Conservation (phyloP, 1,140 invertebrate species). For the Xylocopa sonorina region DNA sequence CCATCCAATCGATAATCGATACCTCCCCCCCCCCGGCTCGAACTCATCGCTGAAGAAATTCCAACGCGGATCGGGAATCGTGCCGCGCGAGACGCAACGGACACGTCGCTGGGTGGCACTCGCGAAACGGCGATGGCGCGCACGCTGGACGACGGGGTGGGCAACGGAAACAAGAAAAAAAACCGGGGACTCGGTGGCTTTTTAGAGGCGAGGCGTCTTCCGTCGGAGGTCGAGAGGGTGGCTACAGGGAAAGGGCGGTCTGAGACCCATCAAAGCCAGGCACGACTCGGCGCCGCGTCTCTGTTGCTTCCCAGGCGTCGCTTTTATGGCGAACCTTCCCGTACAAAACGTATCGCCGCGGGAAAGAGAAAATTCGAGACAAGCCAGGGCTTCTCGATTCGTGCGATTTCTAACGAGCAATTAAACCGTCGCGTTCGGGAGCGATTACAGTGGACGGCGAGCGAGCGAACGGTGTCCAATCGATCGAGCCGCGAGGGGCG, state of each 20-base stretch:
- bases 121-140: conserved; percentile 30
- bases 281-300: too few species aligned
- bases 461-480: conserved; percentile 35
- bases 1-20: conserved; percentile 28
- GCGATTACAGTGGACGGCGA: conserved; percentile 31
- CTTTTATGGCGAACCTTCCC: conserved; percentile 63
- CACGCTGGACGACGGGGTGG: conserved; percentile 1
- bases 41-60: too few species aligned
- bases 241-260: conserved; percentile 77
- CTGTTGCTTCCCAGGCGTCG: conserved; percentile 69
- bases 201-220: conserved; percentile 55
- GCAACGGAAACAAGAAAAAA: too few species aligned
- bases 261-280: conserved; percentile 77
- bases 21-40: too few species aligned
- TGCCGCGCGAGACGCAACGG: conserved; percentile 25
- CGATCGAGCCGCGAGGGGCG: neutral
- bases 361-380: conserved; percentile 36
- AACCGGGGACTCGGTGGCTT: conserved; percentile 61
- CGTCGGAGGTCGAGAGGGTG: conserved; percentile 51
- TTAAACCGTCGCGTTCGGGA: conserved; percentile 36
- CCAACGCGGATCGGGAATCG: neutral
- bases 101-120: conserved; percentile 6
- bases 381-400: too few species aligned
- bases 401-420: conserved; percentile 19
- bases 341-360: conserved; percentile 43